phyloP scores from a whole-genome alignment of 2,797 vertebrate genomes.

The Cetoscarus ocellatus region DNA sequence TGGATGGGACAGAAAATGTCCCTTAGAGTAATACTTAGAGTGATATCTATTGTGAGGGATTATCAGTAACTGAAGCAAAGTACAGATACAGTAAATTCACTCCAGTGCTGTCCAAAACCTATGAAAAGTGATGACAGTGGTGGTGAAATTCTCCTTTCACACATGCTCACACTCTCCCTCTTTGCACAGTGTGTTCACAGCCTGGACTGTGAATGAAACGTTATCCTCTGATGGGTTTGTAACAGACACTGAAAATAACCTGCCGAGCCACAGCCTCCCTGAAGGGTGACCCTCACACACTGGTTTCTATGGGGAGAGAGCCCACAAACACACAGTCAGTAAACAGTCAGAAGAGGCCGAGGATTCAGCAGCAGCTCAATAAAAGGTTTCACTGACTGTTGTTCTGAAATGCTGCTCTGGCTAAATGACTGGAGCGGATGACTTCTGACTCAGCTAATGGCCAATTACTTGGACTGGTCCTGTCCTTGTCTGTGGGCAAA shows the following conservation, averaged over 20 bases:
- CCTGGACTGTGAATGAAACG: constrained; percentile 45
- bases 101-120: neutral
- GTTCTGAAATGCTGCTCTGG: constrained; percentile 33
- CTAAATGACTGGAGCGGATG: constrained; percentile 41
- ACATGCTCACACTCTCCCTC: neutral
- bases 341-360: constrained; percentile 42
- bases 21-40: too few relatives aligned
- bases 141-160: neutral
- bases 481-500: neutral
- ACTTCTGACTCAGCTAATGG: constrained; percentile 27
- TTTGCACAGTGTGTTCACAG: constrained; percentile 21
- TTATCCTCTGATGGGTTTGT: constrained; percentile 60
- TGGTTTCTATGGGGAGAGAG: constrained; percentile 69
- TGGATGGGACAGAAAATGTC: too few relatives aligned
- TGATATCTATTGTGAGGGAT: too few relatives aligned
- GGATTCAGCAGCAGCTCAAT: constrained; percentile 60
- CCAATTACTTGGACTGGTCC: neutral
- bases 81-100: too few relatives aligned
- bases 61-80: too few relatives aligned
- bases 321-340: constrained; percentile 60
- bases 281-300: constrained; percentile 74
- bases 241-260: constrained; percentile 78
- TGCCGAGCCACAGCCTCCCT: constrained; percentile 36
- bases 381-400: constrained; percentile 32
- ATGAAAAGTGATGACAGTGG: neutral